Conservation (phyloP, 1,140 invertebrate genomes). For the Eriocheir sinensis region DNA sequence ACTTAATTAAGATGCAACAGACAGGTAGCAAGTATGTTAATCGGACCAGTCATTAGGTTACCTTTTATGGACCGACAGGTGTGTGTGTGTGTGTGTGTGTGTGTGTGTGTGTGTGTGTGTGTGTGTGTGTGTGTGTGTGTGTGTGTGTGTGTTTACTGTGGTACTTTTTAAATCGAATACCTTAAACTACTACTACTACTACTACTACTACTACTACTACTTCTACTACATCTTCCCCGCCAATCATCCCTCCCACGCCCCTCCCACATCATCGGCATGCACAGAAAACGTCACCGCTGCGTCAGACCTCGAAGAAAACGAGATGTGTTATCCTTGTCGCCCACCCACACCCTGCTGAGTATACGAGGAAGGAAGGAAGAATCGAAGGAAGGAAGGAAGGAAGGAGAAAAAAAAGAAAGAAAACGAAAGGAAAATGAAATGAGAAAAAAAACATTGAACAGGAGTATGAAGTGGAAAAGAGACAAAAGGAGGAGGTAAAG, state of each 20-base stretch:
- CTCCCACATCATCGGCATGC: not conserved
- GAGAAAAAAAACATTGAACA: too few relatives aligned
- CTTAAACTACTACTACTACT: not conserved
- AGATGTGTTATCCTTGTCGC: not conserved
- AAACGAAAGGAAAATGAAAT: too few relatives aligned
- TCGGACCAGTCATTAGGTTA: too few relatives aligned
- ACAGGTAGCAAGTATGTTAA: too few relatives aligned
- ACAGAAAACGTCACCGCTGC: not conserved
- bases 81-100: conserved; percentile 9
- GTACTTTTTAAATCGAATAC: not conserved
- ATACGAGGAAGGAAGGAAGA: too few relatives aligned
- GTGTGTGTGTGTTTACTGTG: not conserved
- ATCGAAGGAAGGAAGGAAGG: too few relatives aligned
- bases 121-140: conserved; percentile 2
- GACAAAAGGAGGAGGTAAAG: not conserved
- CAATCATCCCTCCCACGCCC: too few relatives aligned
- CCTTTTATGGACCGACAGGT: too few relatives aligned
- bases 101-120: conserved; percentile 21
- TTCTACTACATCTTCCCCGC: too few relatives aligned
- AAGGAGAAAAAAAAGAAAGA: too few relatives aligned
- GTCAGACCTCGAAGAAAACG: not conserved
- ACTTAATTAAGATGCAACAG: too few relatives aligned
- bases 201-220: not conserved
- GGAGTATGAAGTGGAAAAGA: too few relatives aligned
- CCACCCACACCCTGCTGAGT: not conserved